Evolutionary conservation across 2,797 vertebrate genomes (phyloP).

Genomic region (Dicrostonyx torquatus): DNA sequence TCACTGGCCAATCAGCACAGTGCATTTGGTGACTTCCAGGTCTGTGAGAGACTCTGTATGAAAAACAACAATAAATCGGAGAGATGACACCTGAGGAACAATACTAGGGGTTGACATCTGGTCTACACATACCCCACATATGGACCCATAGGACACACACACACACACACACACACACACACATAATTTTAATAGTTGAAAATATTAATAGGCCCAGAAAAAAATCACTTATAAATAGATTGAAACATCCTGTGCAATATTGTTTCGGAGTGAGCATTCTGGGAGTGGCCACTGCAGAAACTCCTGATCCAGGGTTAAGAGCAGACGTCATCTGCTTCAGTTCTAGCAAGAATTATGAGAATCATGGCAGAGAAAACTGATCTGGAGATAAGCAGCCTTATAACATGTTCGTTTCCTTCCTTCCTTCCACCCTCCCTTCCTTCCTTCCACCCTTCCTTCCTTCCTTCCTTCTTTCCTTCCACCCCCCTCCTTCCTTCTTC

Average conservation of each 20-base stretch:
- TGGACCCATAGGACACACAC: not conserved
- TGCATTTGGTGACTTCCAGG: not conserved
- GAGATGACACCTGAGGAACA: not conserved
- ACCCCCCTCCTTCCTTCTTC: rapidly evolving
- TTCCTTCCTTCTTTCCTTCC: rapidly evolving
- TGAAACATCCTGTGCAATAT: not conserved
- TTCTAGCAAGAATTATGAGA: not conserved
- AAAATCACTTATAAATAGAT: not conserved
- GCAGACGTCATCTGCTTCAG: not conserved
- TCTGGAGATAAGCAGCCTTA: not conserved
- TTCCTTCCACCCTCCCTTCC: no score
- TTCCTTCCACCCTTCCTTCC: no score
- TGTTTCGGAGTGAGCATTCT: not conserved
- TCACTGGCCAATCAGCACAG: not conserved
- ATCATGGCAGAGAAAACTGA: not conserved
- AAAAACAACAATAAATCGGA: not conserved
- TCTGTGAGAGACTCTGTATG: not conserved
- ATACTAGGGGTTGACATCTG: not conserved
- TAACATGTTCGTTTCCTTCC: no score
- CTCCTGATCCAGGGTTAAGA: not conserved
- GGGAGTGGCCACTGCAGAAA: not conserved
- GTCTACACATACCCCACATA: not conserved
- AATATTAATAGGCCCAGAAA: not conserved
- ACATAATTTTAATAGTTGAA: not conserved
- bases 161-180: not conserved